Evolutionary conservation across 2,113 vertebrate species (phyloP).

Genomic region (Ranitomeya variabilis): DNA sequence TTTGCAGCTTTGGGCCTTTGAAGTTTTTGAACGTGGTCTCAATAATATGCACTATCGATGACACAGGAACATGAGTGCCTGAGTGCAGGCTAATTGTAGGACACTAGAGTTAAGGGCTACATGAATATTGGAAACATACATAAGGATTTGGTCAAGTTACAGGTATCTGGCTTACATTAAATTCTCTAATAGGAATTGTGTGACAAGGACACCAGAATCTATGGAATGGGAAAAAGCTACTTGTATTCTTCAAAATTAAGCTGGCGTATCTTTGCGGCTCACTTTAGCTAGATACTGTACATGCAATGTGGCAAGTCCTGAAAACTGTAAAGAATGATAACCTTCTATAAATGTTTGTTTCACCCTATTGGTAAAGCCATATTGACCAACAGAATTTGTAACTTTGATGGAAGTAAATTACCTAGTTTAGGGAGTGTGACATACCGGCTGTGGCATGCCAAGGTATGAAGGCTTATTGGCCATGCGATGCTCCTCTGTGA

Average conservation of each 20-base stretch:
- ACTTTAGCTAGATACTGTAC: neutral
- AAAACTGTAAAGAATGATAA: too few species aligned
- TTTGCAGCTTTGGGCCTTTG: conserved; percentile 30
- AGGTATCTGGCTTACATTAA: conserved; percentile 3
- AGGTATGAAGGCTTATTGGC: too few species aligned
- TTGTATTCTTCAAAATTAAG: neutral
- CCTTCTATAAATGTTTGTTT: neutral
- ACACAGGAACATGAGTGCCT: conserved; percentile 6
- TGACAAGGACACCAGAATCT: neutral
- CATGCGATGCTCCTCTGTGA: too few species aligned
- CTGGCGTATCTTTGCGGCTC: neutral
- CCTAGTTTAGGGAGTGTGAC: neutral
- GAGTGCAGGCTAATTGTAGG: conserved; percentile 26
- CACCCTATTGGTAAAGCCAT: neutral
- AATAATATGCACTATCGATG: conserved; percentile 31
- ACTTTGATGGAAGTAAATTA: neutral
- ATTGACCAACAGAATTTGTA: neutral
- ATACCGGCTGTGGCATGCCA: too few species aligned
- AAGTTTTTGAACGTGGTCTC: conserved; percentile 25
- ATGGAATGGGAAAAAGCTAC: neutral
- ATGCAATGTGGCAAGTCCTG: neutral
- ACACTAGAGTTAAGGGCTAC: conserved; percentile 9
- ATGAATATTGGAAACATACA: neutral
- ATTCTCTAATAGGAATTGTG: neutral
- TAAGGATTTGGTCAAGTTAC: neutral